Evolutionary conservation across 2,113 vertebrate species (phyloP).

Genomic region (Paradoxurus hermaphroditus): DNA sequence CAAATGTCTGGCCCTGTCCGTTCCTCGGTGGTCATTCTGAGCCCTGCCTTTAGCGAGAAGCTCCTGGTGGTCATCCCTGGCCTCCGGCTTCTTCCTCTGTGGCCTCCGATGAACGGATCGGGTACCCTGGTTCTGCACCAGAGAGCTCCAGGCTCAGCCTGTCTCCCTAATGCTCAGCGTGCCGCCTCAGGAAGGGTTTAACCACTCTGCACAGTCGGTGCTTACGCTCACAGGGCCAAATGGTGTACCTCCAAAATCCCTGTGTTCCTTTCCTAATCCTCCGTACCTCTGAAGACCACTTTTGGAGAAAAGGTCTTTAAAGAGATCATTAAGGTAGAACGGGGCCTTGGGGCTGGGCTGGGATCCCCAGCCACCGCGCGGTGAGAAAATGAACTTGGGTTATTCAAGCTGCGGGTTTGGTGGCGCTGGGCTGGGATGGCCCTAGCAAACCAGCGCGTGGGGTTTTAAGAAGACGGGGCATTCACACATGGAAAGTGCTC

Average conservation of each 20-base stretch:
- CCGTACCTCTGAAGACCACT: background rate
- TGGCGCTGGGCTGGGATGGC: background rate
- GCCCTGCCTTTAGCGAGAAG: fast-evolving
- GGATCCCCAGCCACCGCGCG: background rate
- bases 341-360: background rate
- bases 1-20: fast-evolving
- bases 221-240: background rate
- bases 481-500: too few species aligned
- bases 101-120: fast-evolving
- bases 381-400: background rate
- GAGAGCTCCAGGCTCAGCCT: too few species aligned
- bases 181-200: background rate
- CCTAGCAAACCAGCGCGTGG: fast-evolving
- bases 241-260: background rate
- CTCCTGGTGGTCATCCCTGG: too few species aligned
- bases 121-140: fast-evolving
- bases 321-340: background rate
- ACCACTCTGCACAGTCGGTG: background rate
- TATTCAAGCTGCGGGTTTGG: fast-evolving
- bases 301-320: background rate
- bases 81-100: background rate
- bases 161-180: background rate
- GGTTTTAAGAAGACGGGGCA: fast-evolving
- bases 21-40: background rate
- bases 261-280: too few species aligned